These are phyloP conservation scores for Cheirogaleus medius DNA, from an alignment of 2,113 vertebrate species.

Conservation along the genomic window DNA sequence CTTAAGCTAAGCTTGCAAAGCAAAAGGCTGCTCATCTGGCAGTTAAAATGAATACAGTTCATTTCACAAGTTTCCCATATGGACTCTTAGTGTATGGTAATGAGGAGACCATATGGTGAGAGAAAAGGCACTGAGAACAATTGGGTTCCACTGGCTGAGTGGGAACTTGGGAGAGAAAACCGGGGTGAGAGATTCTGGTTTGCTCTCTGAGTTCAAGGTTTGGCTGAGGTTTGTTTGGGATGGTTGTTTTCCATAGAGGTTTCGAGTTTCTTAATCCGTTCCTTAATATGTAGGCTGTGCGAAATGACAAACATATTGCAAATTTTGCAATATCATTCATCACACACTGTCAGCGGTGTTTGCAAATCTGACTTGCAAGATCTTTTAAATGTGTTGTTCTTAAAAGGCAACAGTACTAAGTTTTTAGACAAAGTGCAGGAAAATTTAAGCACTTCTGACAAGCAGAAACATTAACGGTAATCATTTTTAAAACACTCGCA, in stretches of 20 bases:
- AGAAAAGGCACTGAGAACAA: conserved; percentile 88
- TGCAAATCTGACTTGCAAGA: conserved; percentile 87
- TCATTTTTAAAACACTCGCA: conserved; percentile 87
- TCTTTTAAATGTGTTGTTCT: conserved; percentile 87
- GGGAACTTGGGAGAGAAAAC: conserved; percentile 81
- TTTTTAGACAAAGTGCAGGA: conserved; percentile 89
- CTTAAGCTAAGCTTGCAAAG: conserved; percentile 90
- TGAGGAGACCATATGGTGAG: conserved; percentile 90
- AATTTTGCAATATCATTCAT: conserved; percentile 86
- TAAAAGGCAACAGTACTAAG: conserved; percentile 88
- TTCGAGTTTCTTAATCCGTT: conserved; percentile 83
- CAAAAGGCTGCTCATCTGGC: conserved; percentile 91
- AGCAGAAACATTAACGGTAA: conserved; percentile 88
- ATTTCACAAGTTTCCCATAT: conserved; percentile 92
- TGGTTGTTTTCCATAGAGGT: conserved; percentile 76
- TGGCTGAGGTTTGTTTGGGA: conserved; percentile 51
- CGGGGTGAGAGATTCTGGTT: conserved; percentile 77
- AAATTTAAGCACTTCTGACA: conserved; percentile 88
- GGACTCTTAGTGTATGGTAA: conserved; percentile 91
- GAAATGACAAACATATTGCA: conserved; percentile 86
- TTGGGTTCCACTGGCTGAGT: conserved; percentile 84
- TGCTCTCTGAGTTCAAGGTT: conserved; percentile 80
- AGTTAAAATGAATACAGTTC: conserved; percentile 92
- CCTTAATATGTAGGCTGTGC: conserved; percentile 80
- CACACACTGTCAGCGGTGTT: conserved; percentile 88